These are phyloP conservation scores for Podarcis cretensis DNA, from an alignment of 2,113 vertebrate species.

Conservation along the genomic window DNA sequence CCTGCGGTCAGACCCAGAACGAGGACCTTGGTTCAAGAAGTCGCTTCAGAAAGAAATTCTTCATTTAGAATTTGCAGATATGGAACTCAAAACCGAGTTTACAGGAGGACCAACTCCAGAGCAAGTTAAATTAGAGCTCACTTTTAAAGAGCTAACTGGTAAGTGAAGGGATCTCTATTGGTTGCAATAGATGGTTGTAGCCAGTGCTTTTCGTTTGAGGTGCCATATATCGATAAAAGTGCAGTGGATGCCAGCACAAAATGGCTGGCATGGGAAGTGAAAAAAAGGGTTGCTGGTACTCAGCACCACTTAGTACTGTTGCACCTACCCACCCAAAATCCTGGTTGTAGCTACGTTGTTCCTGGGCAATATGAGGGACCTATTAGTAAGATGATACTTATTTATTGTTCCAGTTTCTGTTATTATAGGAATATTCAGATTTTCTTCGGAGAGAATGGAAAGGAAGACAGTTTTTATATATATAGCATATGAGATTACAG, in stretches of 20 bases:
- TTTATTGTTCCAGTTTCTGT: background rate
- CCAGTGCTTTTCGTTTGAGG: background rate
- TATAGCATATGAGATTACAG: background rate
- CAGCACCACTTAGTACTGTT: no score
- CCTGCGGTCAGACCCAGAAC: constrained; percentile 94
- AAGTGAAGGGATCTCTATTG: constrained; percentile 45
- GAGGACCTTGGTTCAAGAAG: constrained; percentile 98
- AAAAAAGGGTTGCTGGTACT: no score
- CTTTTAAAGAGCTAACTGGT: constrained; percentile 92
- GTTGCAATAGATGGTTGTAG: background rate
- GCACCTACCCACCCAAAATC: no score
- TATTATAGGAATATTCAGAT: background rate
- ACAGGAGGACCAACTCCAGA: constrained; percentile 87
- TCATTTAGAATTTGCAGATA: constrained; percentile 85
- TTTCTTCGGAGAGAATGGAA: background rate
- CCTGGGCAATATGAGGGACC: background rate
- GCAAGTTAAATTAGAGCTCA: constrained; percentile 94
- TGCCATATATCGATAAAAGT: no score
- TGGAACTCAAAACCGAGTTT: constrained; percentile 93
- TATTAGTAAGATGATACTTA: background rate
- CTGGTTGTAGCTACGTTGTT: constrained; percentile 16
- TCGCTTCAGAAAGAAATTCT: constrained; percentile 95
- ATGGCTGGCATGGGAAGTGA: no score
- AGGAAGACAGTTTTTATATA: background rate
- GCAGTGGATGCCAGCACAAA: no score